These are phyloP conservation scores for Brachypteracias leptosomus DNA, from an alignment of 2,113 vertebrate genomes.

Conservation along the genomic window DNA sequence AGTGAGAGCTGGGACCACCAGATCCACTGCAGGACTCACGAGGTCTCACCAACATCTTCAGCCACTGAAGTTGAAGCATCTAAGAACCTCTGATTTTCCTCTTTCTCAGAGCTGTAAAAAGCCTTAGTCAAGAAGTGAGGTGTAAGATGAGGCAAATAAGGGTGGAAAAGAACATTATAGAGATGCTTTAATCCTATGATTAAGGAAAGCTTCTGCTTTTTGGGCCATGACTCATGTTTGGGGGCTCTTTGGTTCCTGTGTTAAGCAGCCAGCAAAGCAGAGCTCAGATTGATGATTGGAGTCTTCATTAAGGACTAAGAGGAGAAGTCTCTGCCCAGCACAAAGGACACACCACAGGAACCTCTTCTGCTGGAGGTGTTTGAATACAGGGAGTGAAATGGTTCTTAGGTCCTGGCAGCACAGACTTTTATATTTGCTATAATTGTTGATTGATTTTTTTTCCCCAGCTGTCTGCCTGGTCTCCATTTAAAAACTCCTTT, in stretches of 20 bases:
- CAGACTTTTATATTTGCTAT: background rate
- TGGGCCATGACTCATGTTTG: background rate
- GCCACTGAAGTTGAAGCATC: background rate
- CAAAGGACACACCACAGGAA: background rate
- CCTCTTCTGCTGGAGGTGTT: background rate
- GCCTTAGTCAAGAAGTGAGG: background rate
- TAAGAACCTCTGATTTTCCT: rapidly evolving
- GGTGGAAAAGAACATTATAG: background rate
- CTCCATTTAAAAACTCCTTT: background rate
- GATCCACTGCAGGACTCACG: background rate
- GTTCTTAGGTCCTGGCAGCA: background rate
- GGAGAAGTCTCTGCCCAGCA: background rate
- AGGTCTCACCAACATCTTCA: background rate
- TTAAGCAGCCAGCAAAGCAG: background rate
- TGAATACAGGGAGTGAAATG: background rate
- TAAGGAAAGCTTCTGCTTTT: background rate
- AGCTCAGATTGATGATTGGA: background rate
- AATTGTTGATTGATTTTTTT: background rate
- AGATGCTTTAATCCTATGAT: background rate
- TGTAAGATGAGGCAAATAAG: background rate
- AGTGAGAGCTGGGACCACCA: too few relatives aligned
- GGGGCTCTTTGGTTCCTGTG: background rate
- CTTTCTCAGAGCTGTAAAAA: background rate
- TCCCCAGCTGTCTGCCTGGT: background rate
- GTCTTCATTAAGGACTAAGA: background rate